These are phyloP conservation scores for Alligator mississippiensis DNA, from an alignment of 2,113 vertebrate genomes.

Conservation along the genomic window DNA sequence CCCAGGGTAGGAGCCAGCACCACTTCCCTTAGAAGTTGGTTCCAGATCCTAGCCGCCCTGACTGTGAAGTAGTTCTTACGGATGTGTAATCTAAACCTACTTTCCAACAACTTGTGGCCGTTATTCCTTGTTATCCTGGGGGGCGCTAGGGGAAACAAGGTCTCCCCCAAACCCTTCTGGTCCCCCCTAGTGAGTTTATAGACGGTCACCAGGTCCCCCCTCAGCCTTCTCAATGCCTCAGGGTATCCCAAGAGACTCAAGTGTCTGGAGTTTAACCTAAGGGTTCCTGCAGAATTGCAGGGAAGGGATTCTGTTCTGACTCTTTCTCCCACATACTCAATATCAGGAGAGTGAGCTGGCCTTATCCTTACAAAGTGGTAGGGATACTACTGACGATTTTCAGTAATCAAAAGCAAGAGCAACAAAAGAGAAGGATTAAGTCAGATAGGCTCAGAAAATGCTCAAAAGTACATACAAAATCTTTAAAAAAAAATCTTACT, in stretches of 20 bases:
- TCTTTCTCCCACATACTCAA: not conserved
- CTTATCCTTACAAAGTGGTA: not conserved
- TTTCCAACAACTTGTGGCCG: too few species aligned
- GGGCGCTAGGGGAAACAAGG: too few species aligned
- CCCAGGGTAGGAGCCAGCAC: too few species aligned
- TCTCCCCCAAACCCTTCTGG: too few species aligned
- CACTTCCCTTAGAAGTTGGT: too few species aligned
- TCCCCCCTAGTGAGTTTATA: too few species aligned
- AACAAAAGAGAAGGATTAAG: not conserved
- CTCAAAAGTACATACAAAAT: not conserved
- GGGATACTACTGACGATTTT: not conserved
- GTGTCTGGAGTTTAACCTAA: not conserved
- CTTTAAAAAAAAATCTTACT: not conserved
- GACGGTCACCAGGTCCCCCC: too few species aligned
- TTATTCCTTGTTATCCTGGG: too few species aligned
- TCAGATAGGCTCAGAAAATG: not conserved
- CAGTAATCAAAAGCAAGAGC: not conserved
- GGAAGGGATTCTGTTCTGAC: not conserved
- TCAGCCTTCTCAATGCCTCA: fast-evolving
- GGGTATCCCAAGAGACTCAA: fast-evolving
- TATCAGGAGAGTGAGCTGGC: fast-evolving
- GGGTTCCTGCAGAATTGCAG: not conserved
- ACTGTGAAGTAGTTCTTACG: too few species aligned
- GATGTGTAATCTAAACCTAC: too few species aligned
- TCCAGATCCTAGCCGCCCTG: too few species aligned